Conservation (phyloP, 2,888 invertebrate genomes). For the Leptinotarsa tumamoca region DNA sequence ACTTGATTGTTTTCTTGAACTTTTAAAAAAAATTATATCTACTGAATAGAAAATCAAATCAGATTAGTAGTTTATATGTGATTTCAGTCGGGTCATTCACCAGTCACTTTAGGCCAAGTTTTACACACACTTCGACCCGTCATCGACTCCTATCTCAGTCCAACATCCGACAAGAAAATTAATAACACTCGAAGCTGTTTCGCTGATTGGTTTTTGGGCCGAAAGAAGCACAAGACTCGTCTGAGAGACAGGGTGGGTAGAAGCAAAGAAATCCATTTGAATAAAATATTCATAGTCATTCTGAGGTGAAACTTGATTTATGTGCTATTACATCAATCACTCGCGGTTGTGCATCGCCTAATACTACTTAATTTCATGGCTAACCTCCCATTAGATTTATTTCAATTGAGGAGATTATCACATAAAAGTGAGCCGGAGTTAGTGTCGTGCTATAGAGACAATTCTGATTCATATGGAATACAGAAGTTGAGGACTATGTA, state of each 20-base stretch:
- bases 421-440: slow-evolving; percentile 12
- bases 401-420: slow-evolving; percentile 21
- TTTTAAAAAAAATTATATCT: too few relatives aligned
- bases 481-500: too few relatives aligned
- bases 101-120: too few relatives aligned
- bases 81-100: too few relatives aligned
- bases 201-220: slow-evolving; percentile 4
- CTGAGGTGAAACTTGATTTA: slow-evolving; percentile 18
- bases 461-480: not conserved
- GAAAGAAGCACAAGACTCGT: not conserved
- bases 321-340: slow-evolving; percentile 25
- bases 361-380: slow-evolving; percentile 18
- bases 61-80: too few relatives aligned
- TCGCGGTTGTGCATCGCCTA: slow-evolving; percentile 10
- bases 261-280: slow-evolving; percentile 4
- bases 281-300: slow-evolving; percentile 27
- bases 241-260: slow-evolving; percentile 22
- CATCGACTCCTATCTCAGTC: not conserved
- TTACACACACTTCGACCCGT: not conserved
- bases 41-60: too few relatives aligned
- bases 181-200: slow-evolving; percentile 8
- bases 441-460: not conserved
- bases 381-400: slow-evolving; percentile 20
- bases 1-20: too few relatives aligned
- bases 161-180: slow-evolving; percentile 1